These are phyloP conservation scores for Eupithecia subumbrata DNA, from an alignment of 2,888 invertebrate genomes.

Conservation along the genomic window DNA sequence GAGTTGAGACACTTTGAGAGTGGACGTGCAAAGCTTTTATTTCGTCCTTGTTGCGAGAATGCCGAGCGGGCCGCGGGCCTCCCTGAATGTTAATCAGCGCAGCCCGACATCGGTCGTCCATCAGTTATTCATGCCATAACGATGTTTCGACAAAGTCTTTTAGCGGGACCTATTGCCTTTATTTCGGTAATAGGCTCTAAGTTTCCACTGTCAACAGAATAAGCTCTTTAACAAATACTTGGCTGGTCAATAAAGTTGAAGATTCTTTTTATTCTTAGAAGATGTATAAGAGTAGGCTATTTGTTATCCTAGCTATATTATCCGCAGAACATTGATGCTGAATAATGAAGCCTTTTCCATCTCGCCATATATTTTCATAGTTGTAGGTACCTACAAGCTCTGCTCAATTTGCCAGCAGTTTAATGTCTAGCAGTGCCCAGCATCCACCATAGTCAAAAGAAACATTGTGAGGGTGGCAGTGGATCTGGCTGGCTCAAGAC, in stretches of 20 bases:
- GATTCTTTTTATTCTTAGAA: neutral
- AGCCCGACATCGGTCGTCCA: slow-evolving; percentile 69
- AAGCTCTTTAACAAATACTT: slow-evolving; percentile 4
- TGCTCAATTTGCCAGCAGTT: neutral
- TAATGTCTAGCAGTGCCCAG: neutral
- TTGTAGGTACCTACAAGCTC: neutral
- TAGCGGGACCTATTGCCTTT: slow-evolving; percentile 49
- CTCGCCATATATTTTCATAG: neutral
- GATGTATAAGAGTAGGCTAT: neutral
- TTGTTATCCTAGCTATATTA: neutral
- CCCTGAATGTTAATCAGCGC: slow-evolving; percentile 78
- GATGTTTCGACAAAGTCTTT: slow-evolving; percentile 69
- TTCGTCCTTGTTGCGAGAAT: slow-evolving; percentile 78
- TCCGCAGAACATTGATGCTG: neutral
- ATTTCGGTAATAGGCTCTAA: slow-evolving; percentile 44
- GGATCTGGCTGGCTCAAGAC: neutral
- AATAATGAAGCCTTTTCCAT: neutral
- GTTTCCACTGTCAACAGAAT: slow-evolving; percentile 30
- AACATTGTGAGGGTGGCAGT: neutral
- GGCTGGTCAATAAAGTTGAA: neutral
- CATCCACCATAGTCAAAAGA: neutral
- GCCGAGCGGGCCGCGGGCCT: slow-evolving; percentile 67
- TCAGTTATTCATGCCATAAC: slow-evolving; percentile 77
- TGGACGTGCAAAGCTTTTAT: slow-evolving; percentile 80
- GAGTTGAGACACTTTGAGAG: slow-evolving; percentile 74